Percentiles rank a stretch among this genome's conserved stretches.
Evolutionary conservation across 2,113 vertebrate species (phyloP).

Genomic region (Anoplopoma fimbria): DNA sequence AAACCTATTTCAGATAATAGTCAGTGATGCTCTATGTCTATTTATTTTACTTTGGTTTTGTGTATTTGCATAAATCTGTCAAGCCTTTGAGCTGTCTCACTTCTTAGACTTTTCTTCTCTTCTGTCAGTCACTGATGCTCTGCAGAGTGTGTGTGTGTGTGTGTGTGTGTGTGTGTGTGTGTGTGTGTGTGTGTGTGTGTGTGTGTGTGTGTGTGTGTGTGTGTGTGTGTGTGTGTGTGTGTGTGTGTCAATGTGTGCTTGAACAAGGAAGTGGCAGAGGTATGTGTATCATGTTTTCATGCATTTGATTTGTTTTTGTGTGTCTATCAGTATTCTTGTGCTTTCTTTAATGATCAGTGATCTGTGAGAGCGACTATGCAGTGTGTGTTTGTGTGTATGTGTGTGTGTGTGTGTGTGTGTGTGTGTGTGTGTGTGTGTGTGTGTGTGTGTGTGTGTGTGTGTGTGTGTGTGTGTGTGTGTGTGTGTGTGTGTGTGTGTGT

Average conservation of each 20-base stretch:
- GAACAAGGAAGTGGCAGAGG: constrained; percentile 7
- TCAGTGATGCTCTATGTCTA: no score
- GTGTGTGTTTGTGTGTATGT: constrained; percentile 13
- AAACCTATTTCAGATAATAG: constrained; percentile 5
- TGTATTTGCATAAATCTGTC: constrained; percentile 40
- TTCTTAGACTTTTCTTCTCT: constrained; percentile 48
- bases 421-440: constrained; percentile 11
- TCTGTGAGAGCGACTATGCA: constrained; percentile 1
- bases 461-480: neutral
- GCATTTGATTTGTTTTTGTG: constrained; percentile 34
- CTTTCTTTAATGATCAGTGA: constrained; percentile 56
- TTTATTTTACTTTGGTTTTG: constrained; percentile 22
- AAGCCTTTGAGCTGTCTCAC: constrained; percentile 30
- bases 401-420: neutral
- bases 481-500: constrained; percentile 9
- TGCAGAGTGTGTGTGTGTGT: constrained; percentile 25
- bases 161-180: neutral
- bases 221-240: neutral
- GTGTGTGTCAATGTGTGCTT: neutral
- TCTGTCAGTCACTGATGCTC: constrained; percentile 57
- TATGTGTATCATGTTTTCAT: neutral
- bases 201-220: neutral
- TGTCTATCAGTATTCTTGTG: constrained; percentile 47
- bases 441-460: constrained; percentile 6
- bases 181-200: neutral